phyloP scores from a whole-genome alignment of 2,113 vertebrate species.

The Microtus pennsylvanicus region DNA sequence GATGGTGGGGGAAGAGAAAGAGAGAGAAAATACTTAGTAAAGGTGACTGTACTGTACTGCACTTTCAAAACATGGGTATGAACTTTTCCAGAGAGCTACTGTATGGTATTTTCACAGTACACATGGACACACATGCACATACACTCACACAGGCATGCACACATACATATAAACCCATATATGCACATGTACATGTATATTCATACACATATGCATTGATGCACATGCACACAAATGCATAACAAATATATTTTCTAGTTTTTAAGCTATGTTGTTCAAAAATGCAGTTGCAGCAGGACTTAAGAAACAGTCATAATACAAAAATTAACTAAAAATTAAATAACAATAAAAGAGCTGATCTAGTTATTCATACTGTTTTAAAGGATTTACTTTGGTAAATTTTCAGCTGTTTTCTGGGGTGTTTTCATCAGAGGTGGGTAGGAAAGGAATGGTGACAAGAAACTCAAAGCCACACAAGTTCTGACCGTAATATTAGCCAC shows the following conservation, averaged over 20 bases:
- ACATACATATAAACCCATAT: background rate
- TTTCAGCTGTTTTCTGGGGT: background rate
- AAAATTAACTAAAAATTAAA: background rate
- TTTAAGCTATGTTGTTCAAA: no score
- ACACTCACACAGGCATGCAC: fast-evolving
- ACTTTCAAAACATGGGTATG: background rate
- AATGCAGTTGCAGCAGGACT: no score
- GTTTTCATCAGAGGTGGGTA: background rate
- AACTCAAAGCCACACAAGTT: background rate
- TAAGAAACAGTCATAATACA: background rate
- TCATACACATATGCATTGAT: background rate
- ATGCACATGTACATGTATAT: background rate
- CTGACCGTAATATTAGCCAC: background rate
- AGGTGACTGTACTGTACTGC: no score
- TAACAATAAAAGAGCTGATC: background rate
- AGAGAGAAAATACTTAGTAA: background rate
- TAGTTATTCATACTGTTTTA: background rate
- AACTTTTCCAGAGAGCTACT: background rate
- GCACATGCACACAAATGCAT: background rate
- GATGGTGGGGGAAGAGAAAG: background rate
- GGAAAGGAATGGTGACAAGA: background rate
- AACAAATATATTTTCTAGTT: background rate
- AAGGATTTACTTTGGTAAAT: background rate
- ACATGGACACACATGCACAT: background rate
- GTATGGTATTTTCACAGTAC: background rate